Evolutionary conservation across 2,888 invertebrate genomes (phyloP).

Genomic region (Abrostola tripartita): DNA sequence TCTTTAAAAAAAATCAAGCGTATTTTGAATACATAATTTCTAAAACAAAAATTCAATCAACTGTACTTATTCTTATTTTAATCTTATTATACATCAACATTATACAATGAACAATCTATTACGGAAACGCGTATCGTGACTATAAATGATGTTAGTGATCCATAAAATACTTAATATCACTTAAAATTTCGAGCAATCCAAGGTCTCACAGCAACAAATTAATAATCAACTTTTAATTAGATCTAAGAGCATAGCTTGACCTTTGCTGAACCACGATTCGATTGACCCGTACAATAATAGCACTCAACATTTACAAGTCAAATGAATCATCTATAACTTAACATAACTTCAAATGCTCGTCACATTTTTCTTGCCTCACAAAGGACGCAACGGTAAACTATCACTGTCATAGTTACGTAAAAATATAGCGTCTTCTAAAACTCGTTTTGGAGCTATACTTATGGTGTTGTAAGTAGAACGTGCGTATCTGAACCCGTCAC

Average conservation of each 20-base stretch:
- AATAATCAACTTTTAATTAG: neutral
- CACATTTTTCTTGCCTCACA: conserved; percentile 8
- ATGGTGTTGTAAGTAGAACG: conserved; percentile 35
- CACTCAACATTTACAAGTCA: neutral
- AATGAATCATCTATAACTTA: conserved; percentile 3
- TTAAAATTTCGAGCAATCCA: neutral
- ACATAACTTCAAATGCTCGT: conserved; percentile 2
- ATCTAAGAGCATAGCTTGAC: neutral
- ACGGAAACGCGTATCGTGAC: no score
- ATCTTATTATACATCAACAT: no score
- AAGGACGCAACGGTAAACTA: conserved; percentile 8
- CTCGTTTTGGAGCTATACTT: conserved; percentile 36
- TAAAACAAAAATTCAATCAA: conserved; percentile 12
- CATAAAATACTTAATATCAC: no score
- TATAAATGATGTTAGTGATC: no score
- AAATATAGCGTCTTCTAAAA: conserved; percentile 27
- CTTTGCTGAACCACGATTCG: neutral
- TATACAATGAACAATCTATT: no score
- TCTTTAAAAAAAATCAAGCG: conserved; percentile 16
- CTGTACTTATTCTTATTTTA: conserved; percentile 3
- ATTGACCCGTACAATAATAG: neutral
- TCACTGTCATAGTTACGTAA: conserved; percentile 13
- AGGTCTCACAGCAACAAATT: neutral
- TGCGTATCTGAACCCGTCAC: conserved; percentile 11
- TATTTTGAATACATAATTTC: neutral